These are phyloP conservation scores for Meandrusa payeni DNA, from an alignment of 2,888 invertebrate genomes.

Conservation along the genomic window DNA sequence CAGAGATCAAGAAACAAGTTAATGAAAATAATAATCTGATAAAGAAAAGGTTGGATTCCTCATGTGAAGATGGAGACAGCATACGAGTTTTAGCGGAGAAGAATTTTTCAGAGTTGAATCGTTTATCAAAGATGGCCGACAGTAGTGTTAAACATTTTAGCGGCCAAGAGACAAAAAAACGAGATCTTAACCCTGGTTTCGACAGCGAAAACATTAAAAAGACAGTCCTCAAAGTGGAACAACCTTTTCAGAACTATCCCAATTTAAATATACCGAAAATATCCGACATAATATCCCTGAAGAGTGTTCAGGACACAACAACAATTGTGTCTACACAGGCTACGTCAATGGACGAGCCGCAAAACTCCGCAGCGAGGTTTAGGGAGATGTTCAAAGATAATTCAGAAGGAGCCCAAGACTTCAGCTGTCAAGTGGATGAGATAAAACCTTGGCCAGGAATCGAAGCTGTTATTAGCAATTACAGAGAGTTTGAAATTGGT, in stretches of 20 bases:
- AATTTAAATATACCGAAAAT: slow-evolving; percentile 66
- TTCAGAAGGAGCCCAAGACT: slow-evolving; percentile 37
- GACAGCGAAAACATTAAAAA: slow-evolving; percentile 66
- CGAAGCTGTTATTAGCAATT: slow-evolving; percentile 70
- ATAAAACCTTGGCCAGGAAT: slow-evolving; percentile 69
- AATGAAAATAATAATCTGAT: slow-evolving; percentile 71
- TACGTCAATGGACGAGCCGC: slow-evolving; percentile 70
- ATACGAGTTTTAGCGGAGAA: slow-evolving; percentile 67
- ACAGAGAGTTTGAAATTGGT: slow-evolving; percentile 79
- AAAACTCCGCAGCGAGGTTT: slow-evolving; percentile 54
- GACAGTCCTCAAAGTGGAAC: slow-evolving; percentile 31
- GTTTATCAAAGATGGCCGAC: slow-evolving; percentile 73
- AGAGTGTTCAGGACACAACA: slow-evolving; percentile 44
- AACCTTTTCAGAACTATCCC: slow-evolving; percentile 42
- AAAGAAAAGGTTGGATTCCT: slow-evolving; percentile 58
- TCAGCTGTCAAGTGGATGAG: slow-evolving; percentile 48
- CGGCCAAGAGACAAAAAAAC: slow-evolving; percentile 53
- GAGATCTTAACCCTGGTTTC: slow-evolving; percentile 65
- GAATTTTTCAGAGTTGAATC: slow-evolving; percentile 67
- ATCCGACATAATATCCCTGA: slow-evolving; percentile 64
- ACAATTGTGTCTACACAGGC: slow-evolving; percentile 46
- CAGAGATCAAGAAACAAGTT: slow-evolving; percentile 67
- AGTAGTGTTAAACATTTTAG: slow-evolving; percentile 66
- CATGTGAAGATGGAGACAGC: slow-evolving; percentile 46
- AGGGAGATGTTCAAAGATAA: slow-evolving; percentile 37